Evolutionary conservation across 2,797 vertebrate genomes (phyloP), one percentile per base, ranked within the genome.

Genomic region (Lagocephalus sceleratus): DNA sequence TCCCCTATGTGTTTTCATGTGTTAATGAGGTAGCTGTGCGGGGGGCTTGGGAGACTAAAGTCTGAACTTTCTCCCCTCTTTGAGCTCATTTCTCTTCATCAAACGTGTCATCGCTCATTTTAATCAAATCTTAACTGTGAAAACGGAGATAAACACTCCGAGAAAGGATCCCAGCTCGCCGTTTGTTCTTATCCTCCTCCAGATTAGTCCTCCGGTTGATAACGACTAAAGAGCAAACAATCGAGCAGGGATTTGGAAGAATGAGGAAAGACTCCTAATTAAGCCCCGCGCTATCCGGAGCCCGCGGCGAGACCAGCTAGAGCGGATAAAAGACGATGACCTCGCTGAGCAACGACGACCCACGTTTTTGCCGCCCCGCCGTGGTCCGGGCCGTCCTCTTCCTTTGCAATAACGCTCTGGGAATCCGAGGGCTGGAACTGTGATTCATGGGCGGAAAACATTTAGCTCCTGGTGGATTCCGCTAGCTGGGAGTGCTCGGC

Each of bases 241-340:
- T 51, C 40, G 6, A 43, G 47, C 22, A 12, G 41, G 51, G 63
- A 51, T 57, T 57, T 62, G 5, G 15, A 50, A 54, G 63, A 51
- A 20, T 2, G n/a, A 60, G 57, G 57, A 43, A 54, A 53, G 57
- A 51, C 48, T 63, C 70, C 47, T n/a, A 58, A 70, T 63, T 68
- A 66, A 61, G 55, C 53, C 20, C 8, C 39, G 32, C 32, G 32
- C 32, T 35, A 35, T 12, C 32, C 10, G 12, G 11, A 35, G 32
- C 12, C 32, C 32, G 3, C 32, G 32, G 32, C 12, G 32, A 35
- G 32, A 35, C 11, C 11, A 35, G 32, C 21, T 51, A n/a, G 29
- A 17, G 45, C 19, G 26, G 61, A 59, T 59, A 22, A 61, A 58
- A 58, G 44, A 51, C 38, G 15, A n/a, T 5, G 22, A 72, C 49